phyloP scores from a whole-genome alignment of 1,140 invertebrate genomes.

The Ceratina calcarata region DNA sequence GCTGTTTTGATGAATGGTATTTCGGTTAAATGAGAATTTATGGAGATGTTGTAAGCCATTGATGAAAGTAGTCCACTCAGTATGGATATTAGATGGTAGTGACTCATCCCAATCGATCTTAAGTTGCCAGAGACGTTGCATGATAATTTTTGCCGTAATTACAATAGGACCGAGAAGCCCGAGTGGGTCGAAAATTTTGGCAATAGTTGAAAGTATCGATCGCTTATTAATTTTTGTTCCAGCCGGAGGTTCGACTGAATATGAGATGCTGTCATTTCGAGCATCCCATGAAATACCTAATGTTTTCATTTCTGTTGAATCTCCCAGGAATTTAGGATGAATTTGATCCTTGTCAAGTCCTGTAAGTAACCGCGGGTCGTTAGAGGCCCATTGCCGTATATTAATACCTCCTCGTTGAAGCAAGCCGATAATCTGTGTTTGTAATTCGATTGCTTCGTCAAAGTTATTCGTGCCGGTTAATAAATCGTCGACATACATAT shows the following conservation, averaged over 20 bases:
- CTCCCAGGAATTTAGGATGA: not conserved
- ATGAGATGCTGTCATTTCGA: not conserved
- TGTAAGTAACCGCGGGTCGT: not conserved
- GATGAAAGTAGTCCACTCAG: not conserved
- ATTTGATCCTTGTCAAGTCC: not conserved
- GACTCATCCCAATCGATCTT: too few relatives aligned
- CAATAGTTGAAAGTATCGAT: slow-evolving; percentile 10
- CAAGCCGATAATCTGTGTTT: not conserved
- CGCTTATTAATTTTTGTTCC: not conserved
- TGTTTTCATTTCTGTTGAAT: slow-evolving; percentile 1
- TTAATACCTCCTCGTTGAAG: not conserved
- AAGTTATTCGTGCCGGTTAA: too few relatives aligned
- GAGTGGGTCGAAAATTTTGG: slow-evolving; percentile 20
- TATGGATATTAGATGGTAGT: not conserved
- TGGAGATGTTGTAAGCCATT: not conserved
- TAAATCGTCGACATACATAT: too few relatives aligned
- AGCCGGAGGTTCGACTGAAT: not conserved
- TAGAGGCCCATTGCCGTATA: slow-evolving; percentile 13
- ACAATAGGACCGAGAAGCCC: not conserved
- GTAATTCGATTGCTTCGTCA: too few relatives aligned
- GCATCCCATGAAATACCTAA: slow-evolving; percentile 8
- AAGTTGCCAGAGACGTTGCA: slow-evolving; percentile 9
- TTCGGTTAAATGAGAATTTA: not conserved
- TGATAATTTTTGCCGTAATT: slow-evolving; percentile 7
- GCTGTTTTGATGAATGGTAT: not conserved